Base-by-base conservation (phyloP, 1,140 invertebrate genomes). In the Drosophila littoralis region DNA sequence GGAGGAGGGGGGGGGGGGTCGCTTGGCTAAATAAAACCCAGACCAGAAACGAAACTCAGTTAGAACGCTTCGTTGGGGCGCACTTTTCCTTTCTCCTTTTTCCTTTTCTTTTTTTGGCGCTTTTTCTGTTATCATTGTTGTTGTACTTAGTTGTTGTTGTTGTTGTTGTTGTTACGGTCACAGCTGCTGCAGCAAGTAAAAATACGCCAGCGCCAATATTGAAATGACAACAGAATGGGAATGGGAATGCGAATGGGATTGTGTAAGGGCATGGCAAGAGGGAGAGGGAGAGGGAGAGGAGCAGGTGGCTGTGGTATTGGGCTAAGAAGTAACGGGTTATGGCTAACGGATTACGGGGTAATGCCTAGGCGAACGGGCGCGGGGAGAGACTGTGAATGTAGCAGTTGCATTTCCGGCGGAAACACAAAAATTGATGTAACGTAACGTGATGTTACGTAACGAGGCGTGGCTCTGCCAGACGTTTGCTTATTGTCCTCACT, bases 351-450 rank as follows among this genome's bases (percentile, higher is more conserved):
- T 60, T 60, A 22, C 10, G 43, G 58, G 38, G 32, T 9, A 45
- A 9, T 28, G 22, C 4, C 22, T 10, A 36, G 7, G 45, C 22
- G 10, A n/a, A 33, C 33, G 2, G 63, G 40, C 40, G 45, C 32
- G 35, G 15, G 38, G 51, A 35, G 70, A 33, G n/a, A 51, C 59
- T 55, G 77, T 66, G 58, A 70, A 65, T 71, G 83, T 77, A 79
- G 83, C 84, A 83, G 72, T 83, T 88, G 83, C 83, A 89, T 88
- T 88, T 88, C 83, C 83, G 79, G 84, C 84, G 83, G 83, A 88
- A 88, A 89, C 83, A 88, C 83, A 88, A 88, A 88, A 88, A 88
- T 88, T 88, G 84, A 88, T 88, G 77, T 89, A 88, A 88, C 83
- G 84, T 88, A 88, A 88, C 83, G 84, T 88, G 84, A 88, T 79